phyloP scores from a whole-genome alignment of 2,888 invertebrate genomes.

The Athalia rosae region DNA sequence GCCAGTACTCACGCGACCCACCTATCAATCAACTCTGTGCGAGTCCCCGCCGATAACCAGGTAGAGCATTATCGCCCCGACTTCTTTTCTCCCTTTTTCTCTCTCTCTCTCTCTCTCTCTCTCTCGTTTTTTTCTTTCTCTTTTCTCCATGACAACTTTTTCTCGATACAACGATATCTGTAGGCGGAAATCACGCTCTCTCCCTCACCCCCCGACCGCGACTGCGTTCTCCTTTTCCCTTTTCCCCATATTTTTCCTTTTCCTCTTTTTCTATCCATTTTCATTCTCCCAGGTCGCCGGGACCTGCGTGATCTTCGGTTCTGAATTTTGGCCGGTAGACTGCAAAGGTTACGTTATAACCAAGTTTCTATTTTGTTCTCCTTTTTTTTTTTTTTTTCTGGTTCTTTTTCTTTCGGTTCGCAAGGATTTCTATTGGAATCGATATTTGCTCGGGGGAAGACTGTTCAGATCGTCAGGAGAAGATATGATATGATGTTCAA shows the following conservation, averaged over 20 bases:
- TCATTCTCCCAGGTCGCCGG: slow-evolving; percentile 37
- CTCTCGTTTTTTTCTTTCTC: not conserved
- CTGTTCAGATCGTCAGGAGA: no score
- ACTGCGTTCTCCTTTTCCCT: slow-evolving; percentile 4
- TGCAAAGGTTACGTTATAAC: not conserved
- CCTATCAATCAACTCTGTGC: slow-evolving; percentile 65
- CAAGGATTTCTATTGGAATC: no score
- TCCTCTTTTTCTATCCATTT: not conserved
- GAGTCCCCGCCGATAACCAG: slow-evolving; percentile 36
- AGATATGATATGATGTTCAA: no score
- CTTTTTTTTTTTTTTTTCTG: no score
- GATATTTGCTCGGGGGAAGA: no score
- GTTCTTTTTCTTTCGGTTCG: no score
- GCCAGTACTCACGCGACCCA: slow-evolving; percentile 64
- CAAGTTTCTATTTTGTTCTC: no score
- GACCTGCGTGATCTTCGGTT: slow-evolving; percentile 50
- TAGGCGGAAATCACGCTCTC: slow-evolving; percentile 48
- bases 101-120: no score
- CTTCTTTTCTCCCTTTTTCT: no score
- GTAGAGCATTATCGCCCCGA: slow-evolving; percentile 38
- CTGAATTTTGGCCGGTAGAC: slow-evolving; percentile 8
- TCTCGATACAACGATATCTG: slow-evolving; percentile 36
- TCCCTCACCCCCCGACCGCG: slow-evolving; percentile 29
- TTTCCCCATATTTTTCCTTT: slow-evolving; percentile 29
- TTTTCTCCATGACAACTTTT: slow-evolving; percentile 21